Conservation (phyloP, 2,888 invertebrate genomes). For the Hartigia nigra region DNA sequence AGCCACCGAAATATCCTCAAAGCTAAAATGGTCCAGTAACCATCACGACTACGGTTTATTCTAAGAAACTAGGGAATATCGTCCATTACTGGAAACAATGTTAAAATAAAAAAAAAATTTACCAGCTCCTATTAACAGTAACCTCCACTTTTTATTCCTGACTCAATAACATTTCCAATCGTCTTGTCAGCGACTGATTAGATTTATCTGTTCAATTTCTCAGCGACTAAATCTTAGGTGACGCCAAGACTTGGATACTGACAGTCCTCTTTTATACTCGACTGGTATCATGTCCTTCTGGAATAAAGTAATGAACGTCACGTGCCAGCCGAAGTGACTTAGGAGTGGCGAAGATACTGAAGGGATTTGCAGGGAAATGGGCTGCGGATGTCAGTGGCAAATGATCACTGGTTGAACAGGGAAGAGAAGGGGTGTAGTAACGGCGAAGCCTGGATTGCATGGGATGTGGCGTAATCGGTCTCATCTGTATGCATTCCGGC, state of each 20-base stretch:
- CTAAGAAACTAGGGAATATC: not conserved
- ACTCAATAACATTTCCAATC: not conserved
- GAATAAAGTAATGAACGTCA: not conserved
- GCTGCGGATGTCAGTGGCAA: constrained; percentile 42
- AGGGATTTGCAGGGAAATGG: constrained; percentile 36
- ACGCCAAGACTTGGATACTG: not conserved
- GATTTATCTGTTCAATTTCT: not conserved
- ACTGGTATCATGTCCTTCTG: not conserved
- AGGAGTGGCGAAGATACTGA: constrained; percentile 8
- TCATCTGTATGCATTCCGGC: constrained; percentile 45
- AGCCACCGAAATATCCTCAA: constrained; percentile 44
- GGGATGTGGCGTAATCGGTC: constrained; percentile 37
- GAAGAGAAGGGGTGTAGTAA: constrained; percentile 24
- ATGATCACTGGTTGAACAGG: constrained; percentile 31
- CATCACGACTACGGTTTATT: constrained; percentile 11
- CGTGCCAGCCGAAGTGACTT: not conserved
- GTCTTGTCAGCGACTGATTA: not conserved
- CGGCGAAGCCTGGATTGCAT: constrained; percentile 33
- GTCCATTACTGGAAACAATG: not conserved
- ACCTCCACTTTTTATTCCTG: not conserved
- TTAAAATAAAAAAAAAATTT: not conserved
- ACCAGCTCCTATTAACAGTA: not conserved
- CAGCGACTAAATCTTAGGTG: not conserved
- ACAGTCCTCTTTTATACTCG: not conserved
- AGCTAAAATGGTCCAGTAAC: constrained; percentile 26